Base-by-base conservation (phyloP, 92 coral and sea anemone species). In the Epizoanthus illoricatus region DNA sequence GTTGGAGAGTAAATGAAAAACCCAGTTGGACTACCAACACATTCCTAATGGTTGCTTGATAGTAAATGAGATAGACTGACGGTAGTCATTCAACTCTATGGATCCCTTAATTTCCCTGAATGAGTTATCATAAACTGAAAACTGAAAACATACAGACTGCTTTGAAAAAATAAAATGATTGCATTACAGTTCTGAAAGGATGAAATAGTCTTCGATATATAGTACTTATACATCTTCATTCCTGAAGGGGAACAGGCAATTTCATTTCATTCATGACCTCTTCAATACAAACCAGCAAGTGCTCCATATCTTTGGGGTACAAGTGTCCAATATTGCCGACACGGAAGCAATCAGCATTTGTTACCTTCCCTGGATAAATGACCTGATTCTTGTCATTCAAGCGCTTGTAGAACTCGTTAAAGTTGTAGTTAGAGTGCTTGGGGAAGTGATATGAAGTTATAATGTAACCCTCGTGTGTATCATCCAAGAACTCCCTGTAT, bases 281-380 rank as follows among this genome's bases (percentile, higher is more conserved):
- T 66, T 88, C 85, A 17, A 95, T 89, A 86, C 98, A 95, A 55
- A 75, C 71, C 65, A 95, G 80, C 72, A 95, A 85, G 74, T 86
- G 87, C 64, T 95, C 93, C 97, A 95, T 92, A 57, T 95, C 98
- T 21, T 79, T 90, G n/a, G 98, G 97, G 73, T 90, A 95, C 66
- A 95, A 81, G 66, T 86, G 85, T 76, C 98, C 98, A 81, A 95
- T 95, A 83, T 95, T 95, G 6, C 98, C 98, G 43, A 95, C 91
- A 60, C 98, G 87, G 84, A 95, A 95, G 79, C 98, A 95, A 36
- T 91, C 93, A 4, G 98, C 97, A 8, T 88, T 87, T 81, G 93
- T 89, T 5, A 95, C 98, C 89, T 95, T 95, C 13, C 98, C 98
- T 1, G 98, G 98, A 64, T 95, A 95, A 59, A 95, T 95, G 15